These are phyloP conservation scores for Eulithis testata DNA, from an alignment of 2,888 invertebrate species.

Conservation along the genomic window DNA sequence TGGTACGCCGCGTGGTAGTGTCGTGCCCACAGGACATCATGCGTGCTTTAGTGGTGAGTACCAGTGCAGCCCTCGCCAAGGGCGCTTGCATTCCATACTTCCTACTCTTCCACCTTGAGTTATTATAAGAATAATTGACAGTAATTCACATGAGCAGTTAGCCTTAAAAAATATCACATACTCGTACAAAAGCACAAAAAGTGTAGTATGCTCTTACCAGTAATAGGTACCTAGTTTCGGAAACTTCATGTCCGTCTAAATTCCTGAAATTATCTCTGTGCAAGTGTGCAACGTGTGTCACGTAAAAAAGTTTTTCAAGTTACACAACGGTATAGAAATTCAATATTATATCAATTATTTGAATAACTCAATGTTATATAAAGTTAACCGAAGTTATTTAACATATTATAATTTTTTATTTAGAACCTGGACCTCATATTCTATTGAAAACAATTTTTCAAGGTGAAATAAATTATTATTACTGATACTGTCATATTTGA, in stretches of 20 bases:
- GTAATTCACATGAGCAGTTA: slow-evolving; percentile 13
- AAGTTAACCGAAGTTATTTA: no score
- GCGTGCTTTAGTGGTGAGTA: slow-evolving; percentile 79
- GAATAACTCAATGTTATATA: no score
- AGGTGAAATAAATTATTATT: slow-evolving; percentile 35
- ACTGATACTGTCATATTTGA: slow-evolving; percentile 14
- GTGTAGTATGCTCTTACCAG: background rate
- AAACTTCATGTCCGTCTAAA: no score
- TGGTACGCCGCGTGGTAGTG: slow-evolving; percentile 76
- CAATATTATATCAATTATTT: no score
- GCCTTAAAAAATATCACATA: background rate
- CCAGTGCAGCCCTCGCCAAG: slow-evolving; percentile 53
- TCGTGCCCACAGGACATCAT: slow-evolving; percentile 77
- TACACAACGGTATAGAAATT: no score
- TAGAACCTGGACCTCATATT: no score
- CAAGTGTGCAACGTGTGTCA: no score
- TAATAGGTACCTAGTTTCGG: background rate
- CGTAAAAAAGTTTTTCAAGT: no score
- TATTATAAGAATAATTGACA: slow-evolving; percentile 25
- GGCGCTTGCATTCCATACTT: slow-evolving; percentile 51
- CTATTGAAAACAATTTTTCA: slow-evolving; percentile 27
- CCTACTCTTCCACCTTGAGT: slow-evolving; percentile 38
- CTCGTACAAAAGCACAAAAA: background rate
- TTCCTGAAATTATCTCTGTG: no score
- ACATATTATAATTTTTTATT: no score